phyloP scores from a whole-genome alignment of 2,113 vertebrate species.

The Cromileptes altivelis region DNA sequence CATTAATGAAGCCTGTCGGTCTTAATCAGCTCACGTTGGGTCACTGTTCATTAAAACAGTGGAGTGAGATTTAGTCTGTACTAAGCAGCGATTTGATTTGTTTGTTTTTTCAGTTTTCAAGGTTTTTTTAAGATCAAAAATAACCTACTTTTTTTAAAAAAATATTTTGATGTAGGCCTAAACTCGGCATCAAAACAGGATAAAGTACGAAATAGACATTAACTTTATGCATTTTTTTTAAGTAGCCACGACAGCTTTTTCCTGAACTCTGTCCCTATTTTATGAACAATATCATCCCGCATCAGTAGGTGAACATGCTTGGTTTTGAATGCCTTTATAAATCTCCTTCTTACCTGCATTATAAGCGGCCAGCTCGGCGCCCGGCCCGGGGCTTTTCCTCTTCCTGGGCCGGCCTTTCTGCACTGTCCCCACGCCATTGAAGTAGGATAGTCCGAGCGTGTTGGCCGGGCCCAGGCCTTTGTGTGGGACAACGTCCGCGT shows the following conservation, averaged over 20 bases:
- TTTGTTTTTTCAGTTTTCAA: neutral
- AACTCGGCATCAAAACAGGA: neutral
- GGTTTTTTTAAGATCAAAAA: too few species aligned
- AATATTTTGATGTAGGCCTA: neutral
- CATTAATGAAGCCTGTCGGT: slow-evolving; percentile 43
- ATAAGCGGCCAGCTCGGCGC: slow-evolving; percentile 95
- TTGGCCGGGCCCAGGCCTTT: slow-evolving; percentile 93
- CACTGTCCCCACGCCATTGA: slow-evolving; percentile 97
- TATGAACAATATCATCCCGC: neutral
- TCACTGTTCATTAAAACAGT: neutral
- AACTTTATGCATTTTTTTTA: neutral
- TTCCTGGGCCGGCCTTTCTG: slow-evolving; percentile 98
- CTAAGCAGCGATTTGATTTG: neutral
- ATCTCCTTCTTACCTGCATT: slow-evolving; percentile 91
- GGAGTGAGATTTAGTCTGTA: neutral
- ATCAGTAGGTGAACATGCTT: neutral
- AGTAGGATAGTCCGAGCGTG: slow-evolving; percentile 96
- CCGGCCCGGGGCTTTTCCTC: slow-evolving; percentile 96
- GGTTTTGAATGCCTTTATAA: neutral
- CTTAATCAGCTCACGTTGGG: slow-evolving; percentile 27
- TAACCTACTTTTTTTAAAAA: too few species aligned
- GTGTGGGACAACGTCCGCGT: slow-evolving; percentile 92
- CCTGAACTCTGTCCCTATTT: neutral
- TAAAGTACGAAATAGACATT: neutral
- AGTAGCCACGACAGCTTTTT: neutral